Evolutionary conservation across 2,113 vertebrate genomes (phyloP).

Genomic region (Tangachromis dhanisi): DNA sequence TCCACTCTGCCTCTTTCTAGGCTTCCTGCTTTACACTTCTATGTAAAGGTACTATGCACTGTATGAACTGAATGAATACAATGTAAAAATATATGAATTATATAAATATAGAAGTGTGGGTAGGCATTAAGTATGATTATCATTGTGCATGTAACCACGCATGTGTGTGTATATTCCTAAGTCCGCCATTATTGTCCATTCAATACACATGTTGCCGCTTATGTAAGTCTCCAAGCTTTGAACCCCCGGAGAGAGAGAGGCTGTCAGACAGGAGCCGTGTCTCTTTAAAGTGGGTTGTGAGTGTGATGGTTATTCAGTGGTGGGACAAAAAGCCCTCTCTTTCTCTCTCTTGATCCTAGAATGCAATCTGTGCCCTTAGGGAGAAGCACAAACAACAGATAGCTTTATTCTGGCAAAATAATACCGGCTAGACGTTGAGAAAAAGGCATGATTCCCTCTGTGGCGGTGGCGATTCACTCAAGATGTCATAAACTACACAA

Average conservation of each 20-base stretch:
- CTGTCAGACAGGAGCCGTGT: conserved; percentile 42
- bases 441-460: conserved; percentile 25
- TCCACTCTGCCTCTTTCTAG: background rate
- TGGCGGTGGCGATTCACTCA: background rate
- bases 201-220: conserved; percentile 16
- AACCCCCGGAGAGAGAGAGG: conserved; percentile 36
- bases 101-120: background rate
- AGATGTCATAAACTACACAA: background rate
- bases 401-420: conserved; percentile 48
- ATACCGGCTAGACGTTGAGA: conserved; percentile 15
- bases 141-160: background rate
- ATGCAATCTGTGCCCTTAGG: conserved; percentile 52
- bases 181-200: background rate
- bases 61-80: background rate
- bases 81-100: background rate
- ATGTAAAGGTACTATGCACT: background rate
- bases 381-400: conserved; percentile 38
- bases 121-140: background rate
- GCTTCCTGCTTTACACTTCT: background rate
- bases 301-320: conserved; percentile 52
- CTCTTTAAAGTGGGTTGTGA: conserved; percentile 52
- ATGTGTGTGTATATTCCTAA: background rate
- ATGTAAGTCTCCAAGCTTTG: conserved; percentile 3
- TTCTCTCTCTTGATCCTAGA: conserved; percentile 41
- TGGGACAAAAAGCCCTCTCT: conserved; percentile 55